A percentile compares a stretch with the other conserved stretches of the same genome.
These are phyloP conservation scores for Spatula versicolor DNA, from an alignment of 2,797 vertebrate genomes.

Conservation along the genomic window DNA sequence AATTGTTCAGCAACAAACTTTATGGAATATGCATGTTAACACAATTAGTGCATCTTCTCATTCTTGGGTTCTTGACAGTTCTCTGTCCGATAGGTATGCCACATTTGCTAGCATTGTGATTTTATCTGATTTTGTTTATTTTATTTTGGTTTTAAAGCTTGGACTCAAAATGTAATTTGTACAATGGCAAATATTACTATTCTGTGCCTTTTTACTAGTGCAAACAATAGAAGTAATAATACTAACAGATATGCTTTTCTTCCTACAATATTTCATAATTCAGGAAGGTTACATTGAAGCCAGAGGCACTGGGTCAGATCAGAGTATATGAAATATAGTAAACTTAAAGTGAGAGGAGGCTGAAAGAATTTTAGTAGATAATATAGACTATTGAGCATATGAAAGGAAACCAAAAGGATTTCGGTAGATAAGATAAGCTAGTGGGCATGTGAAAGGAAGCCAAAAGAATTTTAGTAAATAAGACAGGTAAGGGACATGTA, in stretches of 20 bases:
- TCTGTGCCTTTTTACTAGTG: background rate
- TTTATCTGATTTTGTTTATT: background rate
- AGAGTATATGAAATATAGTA: background rate
- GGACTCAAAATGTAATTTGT: background rate
- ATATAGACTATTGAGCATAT: too few species aligned
- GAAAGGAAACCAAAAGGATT: too few species aligned
- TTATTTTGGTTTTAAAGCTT: background rate
- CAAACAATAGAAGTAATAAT: background rate
- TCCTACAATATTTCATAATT: background rate
- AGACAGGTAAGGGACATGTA: too few species aligned
- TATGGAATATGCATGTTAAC: background rate
- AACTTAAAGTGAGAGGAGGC: background rate
- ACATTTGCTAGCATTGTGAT: background rate
- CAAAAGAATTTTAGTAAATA: too few species aligned
- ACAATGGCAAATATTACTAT: background rate
- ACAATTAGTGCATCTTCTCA: background rate
- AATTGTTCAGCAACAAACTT: background rate
- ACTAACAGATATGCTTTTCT: accelerated
- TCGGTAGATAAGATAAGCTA: too few species aligned
- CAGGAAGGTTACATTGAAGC: background rate
- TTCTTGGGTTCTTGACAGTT: background rate
- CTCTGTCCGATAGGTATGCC: background rate
- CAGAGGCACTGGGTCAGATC: background rate
- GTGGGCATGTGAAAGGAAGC: too few species aligned
- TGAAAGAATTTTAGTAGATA: too few species aligned